Evolutionary conservation across 2,888 invertebrate species (phyloP).

Genomic region (Coelinius sp.): DNA sequence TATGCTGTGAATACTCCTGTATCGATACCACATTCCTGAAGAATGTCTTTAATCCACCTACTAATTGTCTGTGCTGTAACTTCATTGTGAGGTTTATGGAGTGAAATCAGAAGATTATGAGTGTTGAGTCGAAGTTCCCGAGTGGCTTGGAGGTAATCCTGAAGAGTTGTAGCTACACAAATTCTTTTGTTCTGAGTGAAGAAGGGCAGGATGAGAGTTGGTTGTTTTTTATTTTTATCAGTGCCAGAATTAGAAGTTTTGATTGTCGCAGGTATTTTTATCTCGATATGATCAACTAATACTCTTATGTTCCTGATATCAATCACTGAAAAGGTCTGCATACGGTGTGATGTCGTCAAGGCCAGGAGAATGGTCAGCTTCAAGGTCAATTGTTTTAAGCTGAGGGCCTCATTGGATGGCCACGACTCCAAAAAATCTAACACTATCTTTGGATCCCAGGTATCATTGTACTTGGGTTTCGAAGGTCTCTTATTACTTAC

Average conservation of each 20-base stretch:
- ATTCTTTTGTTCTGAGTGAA: constrained; percentile 38
- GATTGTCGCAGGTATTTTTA: constrained; percentile 35
- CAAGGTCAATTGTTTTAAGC: constrained; percentile 29
- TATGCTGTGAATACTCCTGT: constrained; percentile 44
- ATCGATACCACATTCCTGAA: constrained; percentile 43
- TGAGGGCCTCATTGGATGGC: neutral
- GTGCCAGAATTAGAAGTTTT: constrained; percentile 40
- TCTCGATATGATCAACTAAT: constrained; percentile 30
- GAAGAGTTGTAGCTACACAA: constrained; percentile 42
- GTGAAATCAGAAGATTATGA: constrained; percentile 41
- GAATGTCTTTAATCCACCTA: constrained; percentile 42
- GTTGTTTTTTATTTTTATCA: constrained; percentile 39
- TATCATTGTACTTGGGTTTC: constrained; percentile 45
- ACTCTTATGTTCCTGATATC: constrained; percentile 29
- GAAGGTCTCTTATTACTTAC: constrained; percentile 44
- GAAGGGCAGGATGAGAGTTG: constrained; percentile 41
- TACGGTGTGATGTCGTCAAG: constrained; percentile 43
- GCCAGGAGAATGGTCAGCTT: constrained; percentile 43
- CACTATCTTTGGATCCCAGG: constrained; percentile 49
- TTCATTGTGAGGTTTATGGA: constrained; percentile 28
- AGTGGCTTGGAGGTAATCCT: constrained; percentile 41
- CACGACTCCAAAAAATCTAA: constrained; percentile 41
- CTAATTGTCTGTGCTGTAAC: constrained; percentile 48
- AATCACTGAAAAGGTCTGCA: constrained; percentile 42
- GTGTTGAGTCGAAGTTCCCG: constrained; percentile 18